Evolutionary conservation across 2,797 vertebrate species (phyloP).

Genomic region (Columba guinea): DNA sequence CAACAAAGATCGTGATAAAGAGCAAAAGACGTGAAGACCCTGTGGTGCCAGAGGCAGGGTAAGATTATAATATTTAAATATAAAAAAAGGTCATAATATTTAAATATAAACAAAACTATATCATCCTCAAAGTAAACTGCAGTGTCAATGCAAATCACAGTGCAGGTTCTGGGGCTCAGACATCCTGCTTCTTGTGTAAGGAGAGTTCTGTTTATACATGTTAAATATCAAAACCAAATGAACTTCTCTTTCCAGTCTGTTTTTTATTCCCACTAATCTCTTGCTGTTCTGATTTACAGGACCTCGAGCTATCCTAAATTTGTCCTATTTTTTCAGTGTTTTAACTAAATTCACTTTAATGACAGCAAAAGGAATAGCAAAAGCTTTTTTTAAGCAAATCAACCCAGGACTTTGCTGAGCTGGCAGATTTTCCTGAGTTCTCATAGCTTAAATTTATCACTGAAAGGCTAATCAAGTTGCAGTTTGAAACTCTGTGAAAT

Average conservation of each 20-base stretch:
- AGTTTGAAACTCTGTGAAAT: constrained; percentile 29
- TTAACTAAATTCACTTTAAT: constrained; percentile 4
- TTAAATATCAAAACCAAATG: neutral
- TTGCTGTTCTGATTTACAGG: neutral
- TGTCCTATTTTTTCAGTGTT: neutral
- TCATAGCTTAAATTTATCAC: constrained; percentile 30
- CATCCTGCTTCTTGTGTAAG: neutral
- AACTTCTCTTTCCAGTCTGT: neutral
- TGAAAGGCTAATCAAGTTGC: constrained; percentile 40
- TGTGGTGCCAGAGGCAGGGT: neutral
- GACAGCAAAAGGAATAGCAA: neutral
- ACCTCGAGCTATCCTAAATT: neutral
- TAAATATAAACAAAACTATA: neutral
- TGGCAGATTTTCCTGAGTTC: neutral
- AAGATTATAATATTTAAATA: neutral
- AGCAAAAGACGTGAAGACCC: neutral
- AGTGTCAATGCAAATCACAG: neutral
- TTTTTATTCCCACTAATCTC: neutral
- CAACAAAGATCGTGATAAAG: neutral
- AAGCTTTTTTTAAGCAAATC: neutral
- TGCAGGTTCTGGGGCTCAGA: neutral
- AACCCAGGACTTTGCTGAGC: constrained; percentile 22
- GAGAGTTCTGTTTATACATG: neutral
- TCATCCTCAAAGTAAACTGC: neutral
- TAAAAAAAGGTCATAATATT: neutral